A percentile compares a stretch with the other conserved stretches of the same genome.
Evolutionary conservation across 2,113 vertebrate genomes (phyloP).

Genomic region (Lampris incognitus): DNA sequence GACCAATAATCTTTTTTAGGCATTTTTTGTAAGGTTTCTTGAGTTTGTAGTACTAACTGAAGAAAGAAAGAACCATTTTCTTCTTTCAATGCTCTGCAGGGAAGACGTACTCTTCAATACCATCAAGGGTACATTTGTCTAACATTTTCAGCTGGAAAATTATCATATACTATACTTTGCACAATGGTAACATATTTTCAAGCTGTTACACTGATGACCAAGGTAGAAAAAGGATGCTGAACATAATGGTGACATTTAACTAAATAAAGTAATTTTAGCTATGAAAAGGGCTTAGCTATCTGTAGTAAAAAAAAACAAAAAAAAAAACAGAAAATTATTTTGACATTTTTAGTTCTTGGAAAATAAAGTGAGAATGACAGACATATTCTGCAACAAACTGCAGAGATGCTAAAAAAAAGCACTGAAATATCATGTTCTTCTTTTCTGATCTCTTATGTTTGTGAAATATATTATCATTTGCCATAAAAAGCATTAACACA

Average conservation of each 20-base stretch:
- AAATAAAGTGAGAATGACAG: constrained; percentile 21
- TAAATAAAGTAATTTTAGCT: constrained; percentile 52
- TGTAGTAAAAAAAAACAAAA: neutral
- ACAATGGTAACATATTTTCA: constrained; percentile 5
- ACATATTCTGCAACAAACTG: constrained; percentile 2
- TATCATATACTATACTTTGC: constrained; percentile 19
- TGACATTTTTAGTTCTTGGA: constrained; percentile 54
- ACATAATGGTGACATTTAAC: constrained; percentile 47
- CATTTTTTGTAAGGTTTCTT: neutral
- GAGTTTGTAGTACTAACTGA: constrained; percentile 7
- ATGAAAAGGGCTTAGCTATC: neutral
- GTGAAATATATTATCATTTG: too few species aligned
- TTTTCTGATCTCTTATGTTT: too few species aligned
- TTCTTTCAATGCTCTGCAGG: neutral
- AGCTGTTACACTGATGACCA: constrained; percentile 21
- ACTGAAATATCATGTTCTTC: constrained; percentile 20
- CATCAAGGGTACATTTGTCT: constrained; percentile 7
- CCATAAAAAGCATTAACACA: too few species aligned
- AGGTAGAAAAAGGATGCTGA: constrained; percentile 46
- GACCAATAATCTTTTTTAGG: neutral
- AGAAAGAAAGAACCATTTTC: constrained; percentile 1
- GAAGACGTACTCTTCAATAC: neutral
- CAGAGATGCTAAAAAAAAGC: neutral
- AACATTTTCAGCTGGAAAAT: constrained; percentile 31
- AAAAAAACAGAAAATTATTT: constrained; percentile 33